Evolutionary conservation across 2,113 vertebrate genomes (phyloP).

Genomic region (Sceloporus tristichus): DNA sequence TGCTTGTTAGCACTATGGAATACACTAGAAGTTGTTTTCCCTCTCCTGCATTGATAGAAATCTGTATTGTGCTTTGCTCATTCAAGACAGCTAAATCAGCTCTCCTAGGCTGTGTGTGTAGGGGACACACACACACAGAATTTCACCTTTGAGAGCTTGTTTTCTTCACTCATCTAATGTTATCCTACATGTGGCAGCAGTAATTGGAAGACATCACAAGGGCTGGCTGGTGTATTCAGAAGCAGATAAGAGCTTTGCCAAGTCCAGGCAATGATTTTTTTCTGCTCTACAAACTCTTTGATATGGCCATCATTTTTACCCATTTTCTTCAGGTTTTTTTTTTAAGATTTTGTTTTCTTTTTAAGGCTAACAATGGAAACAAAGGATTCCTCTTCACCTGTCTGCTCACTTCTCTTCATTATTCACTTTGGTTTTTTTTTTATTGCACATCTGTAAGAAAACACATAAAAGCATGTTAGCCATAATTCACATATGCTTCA

Average conservation of each 20-base stretch:
- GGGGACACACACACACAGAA: background rate
- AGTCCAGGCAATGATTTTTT: constrained; percentile 49
- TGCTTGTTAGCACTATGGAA: constrained; percentile 51
- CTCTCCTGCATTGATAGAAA: constrained; percentile 11
- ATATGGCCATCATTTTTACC: constrained; percentile 61
- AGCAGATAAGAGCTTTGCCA: constrained; percentile 55
- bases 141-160: constrained; percentile 24
- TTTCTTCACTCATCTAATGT: constrained; percentile 38
- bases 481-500: background rate
- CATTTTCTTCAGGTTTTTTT: constrained; percentile 57
- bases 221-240: constrained; percentile 59
- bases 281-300: constrained; percentile 63
- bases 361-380: constrained; percentile 45
- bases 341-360: constrained; percentile 41
- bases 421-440: background rate
- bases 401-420: background rate
- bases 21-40: constrained; percentile 1
- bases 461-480: constrained; percentile 4
- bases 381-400: background rate
- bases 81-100: constrained; percentile 17
- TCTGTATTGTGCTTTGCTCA: constrained; percentile 27
- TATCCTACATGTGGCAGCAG: constrained; percentile 31
- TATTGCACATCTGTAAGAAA: background rate
- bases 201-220: constrained; percentile 66
- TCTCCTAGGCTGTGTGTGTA: background rate